A percentile compares a stretch with the other conserved stretches of the same genome.
Evolutionary conservation across 2,797 vertebrate genomes (phyloP).

Genomic region (Coreius guichenoti): DNA sequence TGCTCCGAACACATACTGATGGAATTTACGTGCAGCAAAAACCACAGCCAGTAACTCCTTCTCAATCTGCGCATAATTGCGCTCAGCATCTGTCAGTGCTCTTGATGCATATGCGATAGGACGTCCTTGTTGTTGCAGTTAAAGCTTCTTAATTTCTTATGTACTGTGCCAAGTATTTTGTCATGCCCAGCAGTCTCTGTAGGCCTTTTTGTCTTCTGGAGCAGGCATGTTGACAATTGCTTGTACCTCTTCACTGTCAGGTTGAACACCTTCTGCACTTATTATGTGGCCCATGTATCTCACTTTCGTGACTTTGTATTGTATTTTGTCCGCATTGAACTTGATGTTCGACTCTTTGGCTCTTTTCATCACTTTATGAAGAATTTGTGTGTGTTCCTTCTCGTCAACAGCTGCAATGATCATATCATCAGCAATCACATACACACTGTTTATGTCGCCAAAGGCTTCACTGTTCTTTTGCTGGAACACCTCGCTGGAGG

Average conservation of each 20-base stretch:
- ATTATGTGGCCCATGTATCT: constrained; percentile 53
- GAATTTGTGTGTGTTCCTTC: background rate
- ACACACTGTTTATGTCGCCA: constrained; percentile 23
- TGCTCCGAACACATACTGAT: no score
- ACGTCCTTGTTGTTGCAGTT: background rate
- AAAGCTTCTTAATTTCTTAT: constrained; percentile 28
- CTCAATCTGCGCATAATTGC: no score
- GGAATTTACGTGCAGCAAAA: no score
- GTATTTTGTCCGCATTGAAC: background rate
- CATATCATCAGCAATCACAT: constrained; percentile 10
- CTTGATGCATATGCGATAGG: background rate
- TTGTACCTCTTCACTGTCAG: constrained; percentile 37
- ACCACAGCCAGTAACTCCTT: no score
- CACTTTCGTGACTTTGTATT: constrained; percentile 8
- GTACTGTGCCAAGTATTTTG: constrained; percentile 27
- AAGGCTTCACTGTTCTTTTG: constrained; percentile 48
- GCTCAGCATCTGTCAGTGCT: background rate
- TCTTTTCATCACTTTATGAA: background rate
- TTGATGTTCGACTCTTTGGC: background rate
- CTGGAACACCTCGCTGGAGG: constrained; percentile 13
- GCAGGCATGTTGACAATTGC: constrained; percentile 42
- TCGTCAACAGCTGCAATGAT: background rate
- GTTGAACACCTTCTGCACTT: constrained; percentile 33
- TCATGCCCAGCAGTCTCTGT: constrained; percentile 54
- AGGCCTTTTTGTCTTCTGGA: background rate